These are phyloP conservation scores for Parazoanthus swiftii DNA, from an alignment of 92 coral and sea anemone genomes.

Conservation along the genomic window DNA sequence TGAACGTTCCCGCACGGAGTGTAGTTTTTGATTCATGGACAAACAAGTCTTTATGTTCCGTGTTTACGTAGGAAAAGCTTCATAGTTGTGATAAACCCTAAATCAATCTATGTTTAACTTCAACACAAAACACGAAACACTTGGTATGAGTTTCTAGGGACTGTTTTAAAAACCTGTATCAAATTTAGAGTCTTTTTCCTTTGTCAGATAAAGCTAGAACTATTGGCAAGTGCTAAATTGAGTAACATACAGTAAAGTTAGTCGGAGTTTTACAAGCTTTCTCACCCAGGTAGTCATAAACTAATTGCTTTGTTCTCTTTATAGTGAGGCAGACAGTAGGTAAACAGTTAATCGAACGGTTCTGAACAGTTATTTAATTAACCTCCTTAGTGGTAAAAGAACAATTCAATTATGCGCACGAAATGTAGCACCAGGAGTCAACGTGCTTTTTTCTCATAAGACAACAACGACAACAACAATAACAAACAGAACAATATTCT, in stretches of 20 bases:
- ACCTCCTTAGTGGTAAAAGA: background rate
- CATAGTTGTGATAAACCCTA: background rate
- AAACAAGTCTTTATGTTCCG: background rate
- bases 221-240: background rate
- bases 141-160: background rate
- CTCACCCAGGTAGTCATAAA: background rate
- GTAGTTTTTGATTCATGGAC: too few species aligned
- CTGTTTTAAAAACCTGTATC: background rate
- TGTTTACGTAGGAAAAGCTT: slow-evolving; percentile 5
- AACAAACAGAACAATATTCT: too few species aligned
- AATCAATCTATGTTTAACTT: background rate
- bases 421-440: background rate
- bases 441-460: background rate
- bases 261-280: background rate
- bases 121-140: background rate
- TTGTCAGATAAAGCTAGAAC: background rate
- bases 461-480: too few species aligned
- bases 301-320: background rate
- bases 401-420: background rate
- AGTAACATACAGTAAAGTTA: background rate
- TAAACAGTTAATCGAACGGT: background rate
- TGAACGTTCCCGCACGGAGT: background rate
- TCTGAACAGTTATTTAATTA: background rate
- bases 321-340: background rate
- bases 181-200: too few species aligned